phyloP scores from a whole-genome alignment of 2,888 invertebrate species.

The Lasius platythorax region DNA sequence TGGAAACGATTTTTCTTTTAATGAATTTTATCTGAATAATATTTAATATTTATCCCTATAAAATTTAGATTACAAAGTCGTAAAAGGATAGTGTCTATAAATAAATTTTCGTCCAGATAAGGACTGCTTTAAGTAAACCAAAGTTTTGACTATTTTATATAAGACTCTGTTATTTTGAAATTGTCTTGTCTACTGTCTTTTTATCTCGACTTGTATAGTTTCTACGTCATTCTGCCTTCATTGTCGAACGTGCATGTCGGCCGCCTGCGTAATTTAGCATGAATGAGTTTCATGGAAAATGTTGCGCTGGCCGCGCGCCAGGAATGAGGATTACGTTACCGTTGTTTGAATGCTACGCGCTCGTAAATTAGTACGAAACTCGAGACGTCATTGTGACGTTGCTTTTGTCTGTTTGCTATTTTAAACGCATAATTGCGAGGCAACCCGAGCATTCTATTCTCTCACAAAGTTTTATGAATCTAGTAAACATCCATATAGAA shows the following conservation, averaged over 20 bases:
- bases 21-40: neutral
- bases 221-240: neutral
- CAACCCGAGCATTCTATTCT: neutral
- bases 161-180: neutral
- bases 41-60: neutral
- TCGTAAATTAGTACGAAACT: slow-evolving; percentile 25
- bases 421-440: slow-evolving; percentile 1
- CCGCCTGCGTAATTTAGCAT: slow-evolving; percentile 39
- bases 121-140: neutral
- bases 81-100: neutral
- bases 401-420: slow-evolving; percentile 15
- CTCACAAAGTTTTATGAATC: slow-evolving; percentile 16
- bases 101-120: neutral
- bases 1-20: neutral
- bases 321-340: slow-evolving; percentile 26
- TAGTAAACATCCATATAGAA: neutral
- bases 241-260: slow-evolving; percentile 1
- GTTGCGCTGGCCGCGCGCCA: slow-evolving; percentile 48
- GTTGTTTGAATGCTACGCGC: slow-evolving; percentile 16
- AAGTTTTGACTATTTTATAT: neutral
- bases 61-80: neutral
- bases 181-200: neutral
- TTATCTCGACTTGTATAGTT: neutral
- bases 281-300: slow-evolving; percentile 40
- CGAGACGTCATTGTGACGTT: slow-evolving; percentile 35